These are phyloP conservation scores for Lagenorhynchus albirostris DNA, from an alignment of 2,113 vertebrate genomes.

Conservation along the genomic window DNA sequence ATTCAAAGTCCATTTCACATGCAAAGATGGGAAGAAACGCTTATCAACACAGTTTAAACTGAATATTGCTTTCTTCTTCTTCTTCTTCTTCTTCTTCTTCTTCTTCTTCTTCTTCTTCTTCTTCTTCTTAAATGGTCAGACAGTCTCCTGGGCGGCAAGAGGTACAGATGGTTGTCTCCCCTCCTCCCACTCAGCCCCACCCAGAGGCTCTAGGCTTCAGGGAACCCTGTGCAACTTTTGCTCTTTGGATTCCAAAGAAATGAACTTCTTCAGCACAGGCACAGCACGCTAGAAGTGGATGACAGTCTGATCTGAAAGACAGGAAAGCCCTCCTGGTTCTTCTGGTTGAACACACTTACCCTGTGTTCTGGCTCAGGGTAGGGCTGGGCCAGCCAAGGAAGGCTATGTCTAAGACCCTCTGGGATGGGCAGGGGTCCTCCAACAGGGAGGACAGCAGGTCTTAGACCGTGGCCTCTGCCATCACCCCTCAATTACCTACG, in stretches of 20 bases:
- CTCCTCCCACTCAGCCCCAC: not conserved
- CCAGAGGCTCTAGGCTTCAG: not conserved
- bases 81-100: not conserved
- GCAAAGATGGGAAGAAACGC: not conserved
- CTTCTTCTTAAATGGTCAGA: not conserved
- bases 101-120: not conserved
- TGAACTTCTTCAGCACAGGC: not conserved
- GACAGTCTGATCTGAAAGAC: not conserved
- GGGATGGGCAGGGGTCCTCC: not conserved
- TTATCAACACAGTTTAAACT: not conserved
- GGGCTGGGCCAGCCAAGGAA: no score
- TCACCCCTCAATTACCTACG: not conserved
- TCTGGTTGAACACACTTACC: not conserved
- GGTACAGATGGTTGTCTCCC: not conserved
- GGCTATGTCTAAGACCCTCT: not conserved
- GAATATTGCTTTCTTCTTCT: not conserved
- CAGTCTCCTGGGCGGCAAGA: not conserved
- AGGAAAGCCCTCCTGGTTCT: not conserved
- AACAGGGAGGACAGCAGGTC: not conserved
- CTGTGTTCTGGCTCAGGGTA: not conserved
- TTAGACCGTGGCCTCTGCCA: not conserved
- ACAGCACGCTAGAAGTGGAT: not conserved
- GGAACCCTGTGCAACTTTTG: not conserved
- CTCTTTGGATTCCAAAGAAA: not conserved
- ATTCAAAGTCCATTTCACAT: not conserved